Conservation (phyloP, 2,888 invertebrate genomes). For the Drosophila atripex region DNA sequence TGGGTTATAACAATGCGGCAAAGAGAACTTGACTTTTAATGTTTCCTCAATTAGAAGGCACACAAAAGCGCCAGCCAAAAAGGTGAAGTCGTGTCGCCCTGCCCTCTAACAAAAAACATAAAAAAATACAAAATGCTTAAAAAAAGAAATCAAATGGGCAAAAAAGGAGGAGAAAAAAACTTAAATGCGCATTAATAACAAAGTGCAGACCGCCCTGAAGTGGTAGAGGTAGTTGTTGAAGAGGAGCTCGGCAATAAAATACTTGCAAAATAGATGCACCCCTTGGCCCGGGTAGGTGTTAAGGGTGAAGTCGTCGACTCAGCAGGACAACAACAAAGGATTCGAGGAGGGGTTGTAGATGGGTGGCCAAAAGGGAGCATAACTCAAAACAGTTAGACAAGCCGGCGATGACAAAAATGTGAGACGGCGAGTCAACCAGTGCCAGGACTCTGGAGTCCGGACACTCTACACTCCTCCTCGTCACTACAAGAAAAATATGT, state of each 20-base stretch:
- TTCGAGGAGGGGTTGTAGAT: slow-evolving; percentile 30
- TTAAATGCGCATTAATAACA: slow-evolving; percentile 77
- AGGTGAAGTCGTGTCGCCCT: slow-evolving; percentile 61
- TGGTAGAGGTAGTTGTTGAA: slow-evolving; percentile 16
- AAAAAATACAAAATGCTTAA: slow-evolving; percentile 29
- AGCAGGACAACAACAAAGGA: slow-evolving; percentile 53
- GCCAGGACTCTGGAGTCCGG: slow-evolving; percentile 16
- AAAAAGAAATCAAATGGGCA: slow-evolving; percentile 26
- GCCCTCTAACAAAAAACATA: slow-evolving; percentile 8
- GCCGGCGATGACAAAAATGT: slow-evolving; percentile 65
- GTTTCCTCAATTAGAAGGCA: slow-evolving; percentile 77
- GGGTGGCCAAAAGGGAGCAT: slow-evolving; percentile 48
- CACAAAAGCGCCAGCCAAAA: slow-evolving; percentile 71
- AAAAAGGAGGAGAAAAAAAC: slow-evolving; percentile 41
- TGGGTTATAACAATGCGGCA: slow-evolving; percentile 77
- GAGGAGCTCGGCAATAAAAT: slow-evolving; percentile 44
- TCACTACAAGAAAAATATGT: background rate
- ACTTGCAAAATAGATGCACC: slow-evolving; percentile 69
- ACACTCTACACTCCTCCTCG: slow-evolving; percentile 2
- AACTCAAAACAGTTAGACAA: slow-evolving; percentile 67
- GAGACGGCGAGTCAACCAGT: slow-evolving; percentile 36
- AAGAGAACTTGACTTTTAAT: slow-evolving; percentile 77
- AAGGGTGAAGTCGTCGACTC: slow-evolving; percentile 3
- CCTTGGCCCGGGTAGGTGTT: slow-evolving; percentile 16
- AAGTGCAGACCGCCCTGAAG: slow-evolving; percentile 53